A percentile compares a stretch with the other conserved stretches of the same genome.
These are phyloP conservation scores for Laticauda colubrina DNA, from an alignment of 2,113 vertebrate genomes.

Conservation along the genomic window DNA sequence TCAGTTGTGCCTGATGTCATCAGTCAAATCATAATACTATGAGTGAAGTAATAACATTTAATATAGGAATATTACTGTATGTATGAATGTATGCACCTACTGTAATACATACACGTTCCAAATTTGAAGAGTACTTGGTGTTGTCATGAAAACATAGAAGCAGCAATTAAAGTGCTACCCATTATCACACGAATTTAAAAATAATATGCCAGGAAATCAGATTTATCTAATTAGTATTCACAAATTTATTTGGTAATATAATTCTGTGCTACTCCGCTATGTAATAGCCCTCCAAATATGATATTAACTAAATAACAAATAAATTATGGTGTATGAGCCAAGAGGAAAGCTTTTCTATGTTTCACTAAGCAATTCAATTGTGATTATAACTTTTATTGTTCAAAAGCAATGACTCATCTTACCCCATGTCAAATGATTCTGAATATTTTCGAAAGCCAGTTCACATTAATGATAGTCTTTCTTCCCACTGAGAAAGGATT, in stretches of 20 bases:
- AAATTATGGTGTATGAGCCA: neutral
- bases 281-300: neutral
- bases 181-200: slow-evolving; percentile 5
- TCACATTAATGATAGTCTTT: neutral
- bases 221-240: neutral
- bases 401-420: neutral
- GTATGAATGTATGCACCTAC: neutral
- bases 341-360: neutral
- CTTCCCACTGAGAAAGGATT: neutral
- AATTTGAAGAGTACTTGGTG: neutral
- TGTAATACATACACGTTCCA: neutral
- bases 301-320: neutral
- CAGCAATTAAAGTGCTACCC: neutral
- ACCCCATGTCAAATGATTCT: neutral
- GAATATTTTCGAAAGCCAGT: neutral
- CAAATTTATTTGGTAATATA: neutral
- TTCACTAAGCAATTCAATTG: neutral
- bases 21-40: neutral
- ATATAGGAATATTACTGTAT: neutral
- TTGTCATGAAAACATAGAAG: neutral
- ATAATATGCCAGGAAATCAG: neutral
- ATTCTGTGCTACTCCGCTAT: neutral
- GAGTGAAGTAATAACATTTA: neutral
- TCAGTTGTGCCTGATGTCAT: neutral
- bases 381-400: neutral